Percentiles rank a stretch among this genome's conserved stretches.
Conservation (phyloP, 2,113 vertebrate species). For the Notothenia rossii region DNA sequence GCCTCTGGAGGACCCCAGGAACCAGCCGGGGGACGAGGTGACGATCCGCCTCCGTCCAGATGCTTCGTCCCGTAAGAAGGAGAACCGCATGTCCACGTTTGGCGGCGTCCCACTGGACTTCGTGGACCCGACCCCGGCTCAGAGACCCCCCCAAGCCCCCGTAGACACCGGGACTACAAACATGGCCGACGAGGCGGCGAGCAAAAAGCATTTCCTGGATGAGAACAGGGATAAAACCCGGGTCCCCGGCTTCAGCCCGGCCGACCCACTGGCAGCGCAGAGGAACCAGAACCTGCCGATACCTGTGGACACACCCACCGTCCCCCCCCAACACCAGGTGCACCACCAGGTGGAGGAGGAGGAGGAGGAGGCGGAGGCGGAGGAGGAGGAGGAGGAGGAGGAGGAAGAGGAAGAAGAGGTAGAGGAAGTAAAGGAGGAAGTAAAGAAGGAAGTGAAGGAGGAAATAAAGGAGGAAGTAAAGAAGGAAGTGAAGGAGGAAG, state of each 20-base stretch:
- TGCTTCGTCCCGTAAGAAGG: constrained; percentile 56
- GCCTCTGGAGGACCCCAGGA: constrained; percentile 55
- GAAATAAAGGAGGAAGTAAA: constrained; percentile 30
- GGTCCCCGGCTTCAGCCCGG: constrained; percentile 74
- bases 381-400: not conserved
- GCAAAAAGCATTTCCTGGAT: constrained; percentile 33
- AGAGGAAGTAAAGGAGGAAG: constrained; percentile 27
- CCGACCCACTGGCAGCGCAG: constrained; percentile 51
- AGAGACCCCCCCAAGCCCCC: not conserved
- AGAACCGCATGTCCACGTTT: constrained; percentile 87
- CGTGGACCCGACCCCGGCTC: constrained; percentile 35
- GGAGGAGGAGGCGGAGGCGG: constrained; percentile 49
- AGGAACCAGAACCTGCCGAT: constrained; percentile 61
- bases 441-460: constrained; percentile 1
- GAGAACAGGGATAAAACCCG: constrained; percentile 58
- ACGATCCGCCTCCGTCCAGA: constrained; percentile 73
- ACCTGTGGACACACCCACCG: constrained; percentile 69
- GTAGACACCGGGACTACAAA: constrained; percentile 31
- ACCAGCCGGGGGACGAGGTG: constrained; percentile 71
- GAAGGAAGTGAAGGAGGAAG: constrained; percentile 27
- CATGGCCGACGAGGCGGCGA: constrained; percentile 5
- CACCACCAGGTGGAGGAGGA: constrained; percentile 9
- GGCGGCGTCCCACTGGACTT: constrained; percentile 77
- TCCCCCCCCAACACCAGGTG: constrained; percentile 24
- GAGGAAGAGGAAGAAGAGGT: constrained; percentile 11